A percentile compares a stretch with the other conserved stretches of the same genome.
Conservation (phyloP, 2,797 vertebrate species). For the Chelon auratus region DNA sequence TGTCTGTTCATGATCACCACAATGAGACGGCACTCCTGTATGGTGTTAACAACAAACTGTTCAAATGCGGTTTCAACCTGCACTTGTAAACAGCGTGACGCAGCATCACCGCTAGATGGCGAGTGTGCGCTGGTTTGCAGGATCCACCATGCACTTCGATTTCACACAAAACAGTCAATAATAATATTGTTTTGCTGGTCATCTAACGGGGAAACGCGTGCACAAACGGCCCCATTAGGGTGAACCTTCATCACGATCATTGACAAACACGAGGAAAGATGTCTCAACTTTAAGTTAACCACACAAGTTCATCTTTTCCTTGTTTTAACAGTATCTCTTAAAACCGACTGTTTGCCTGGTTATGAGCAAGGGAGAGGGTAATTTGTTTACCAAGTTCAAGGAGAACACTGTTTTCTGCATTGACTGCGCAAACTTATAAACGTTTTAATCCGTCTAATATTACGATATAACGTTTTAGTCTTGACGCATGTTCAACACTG, state of each 20-base stretch:
- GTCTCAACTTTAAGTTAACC: constrained; percentile 81
- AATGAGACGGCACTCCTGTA: not conserved
- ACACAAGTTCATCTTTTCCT: constrained; percentile 87
- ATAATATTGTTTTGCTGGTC: constrained; percentile 79
- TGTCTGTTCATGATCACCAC: not conserved
- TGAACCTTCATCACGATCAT: constrained; percentile 46
- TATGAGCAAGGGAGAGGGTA: constrained; percentile 36
- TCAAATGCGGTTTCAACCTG: constrained; percentile 58
- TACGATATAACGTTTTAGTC: constrained; percentile 84
- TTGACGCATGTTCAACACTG: constrained; percentile 80
- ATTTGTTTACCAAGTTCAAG: constrained; percentile 27
- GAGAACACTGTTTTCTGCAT: constrained; percentile 69
- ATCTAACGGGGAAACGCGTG: constrained; percentile 57
- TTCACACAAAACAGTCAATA: constrained; percentile 84
- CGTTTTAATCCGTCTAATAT: constrained; percentile 72
- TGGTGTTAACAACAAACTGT: constrained; percentile 20
- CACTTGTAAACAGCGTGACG: constrained; percentile 73
- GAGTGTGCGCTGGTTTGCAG: constrained; percentile 65
- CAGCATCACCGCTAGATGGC: constrained; percentile 79
- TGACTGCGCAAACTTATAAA: constrained; percentile 64
- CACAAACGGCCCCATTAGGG: constrained; percentile 62
- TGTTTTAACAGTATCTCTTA: constrained; percentile 86
- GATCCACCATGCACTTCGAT: constrained; percentile 85
- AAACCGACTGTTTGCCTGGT: constrained; percentile 69
- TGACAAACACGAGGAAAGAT: constrained; percentile 66